Base-by-base conservation (phyloP, 2,888 invertebrate genomes). In the Oeneis ivallda region DNA sequence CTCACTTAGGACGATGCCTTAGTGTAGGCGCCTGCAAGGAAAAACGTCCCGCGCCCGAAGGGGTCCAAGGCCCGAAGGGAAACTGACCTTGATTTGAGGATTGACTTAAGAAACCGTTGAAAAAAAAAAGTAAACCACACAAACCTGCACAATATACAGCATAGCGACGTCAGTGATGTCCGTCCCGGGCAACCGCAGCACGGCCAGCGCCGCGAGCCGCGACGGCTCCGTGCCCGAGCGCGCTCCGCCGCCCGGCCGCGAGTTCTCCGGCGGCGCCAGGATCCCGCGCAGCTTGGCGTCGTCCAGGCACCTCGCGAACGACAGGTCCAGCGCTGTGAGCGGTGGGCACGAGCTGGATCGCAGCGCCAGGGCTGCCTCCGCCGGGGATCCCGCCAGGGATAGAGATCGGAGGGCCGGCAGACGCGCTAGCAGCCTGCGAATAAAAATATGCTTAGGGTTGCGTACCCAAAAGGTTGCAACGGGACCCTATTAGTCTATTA, bases 141-240 rank as follows among this genome's bases (percentile, higher is more conserved):
- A 39, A n/a, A 90, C 91, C 88, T 92, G 91, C 13, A 92, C 90
- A 32, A 91, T 86, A 65, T 89, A 92, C 79, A 92, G 75, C 84
- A 97, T 92, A 0, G 96, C 94, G n/a, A 97, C 95, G 82, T 98
- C 98, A 0, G 97, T 96, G 70, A 98, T 94, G 76, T 98, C 97
- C 0, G 97, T 97, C 11, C 98, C 98, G 32, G 97, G 95, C 62
- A 98, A 89, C 70, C 95, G 93, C 17, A 98, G 89, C 63, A 94
- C 94, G 70, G 94, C 94, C 39, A 98, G 87, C 72, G 96, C 95
- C 50, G 96, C 94, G 47, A 98, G 93, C 3, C 91, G 74, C 2
- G 84, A 83, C 0, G 91, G 91, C 67, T 91, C 91, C 0, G 87
- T 85, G n/a, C 90, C 89, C 8, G 87, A 84, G 19, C 85, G 69